Evolutionary conservation across 2,113 vertebrate species (phyloP), one percentile per base, ranked within the genome.

Genomic region (Circaetus gallicus): DNA sequence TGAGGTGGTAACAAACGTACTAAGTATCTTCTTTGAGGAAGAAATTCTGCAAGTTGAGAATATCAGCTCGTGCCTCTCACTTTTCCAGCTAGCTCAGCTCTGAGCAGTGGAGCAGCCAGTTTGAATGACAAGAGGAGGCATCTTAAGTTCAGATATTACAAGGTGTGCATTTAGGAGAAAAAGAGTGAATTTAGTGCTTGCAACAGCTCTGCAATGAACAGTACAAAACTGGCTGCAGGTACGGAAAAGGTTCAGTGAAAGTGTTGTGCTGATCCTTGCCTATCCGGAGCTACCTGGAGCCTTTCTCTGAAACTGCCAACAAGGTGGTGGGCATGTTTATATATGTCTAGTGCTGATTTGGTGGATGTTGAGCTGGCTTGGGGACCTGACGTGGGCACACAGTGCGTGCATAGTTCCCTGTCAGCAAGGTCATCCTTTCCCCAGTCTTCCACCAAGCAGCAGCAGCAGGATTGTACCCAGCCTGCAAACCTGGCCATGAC

Each of bases 61-160:
- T 58, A 77, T 59, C 91, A 76, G 74, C 36, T 78, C 13, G 13
- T 49, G 38, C 24, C 29, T 83, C 63, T 80, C 17, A 4, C 36
- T 82, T 80, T 82, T 74, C 70, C 53, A 84, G 59, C 65, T 56
- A 65, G 40, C 43, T 84, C 45, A 89, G 31, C 52, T 82, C 73
- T 63, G 43, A 92, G 83, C 52, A 76, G 58, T 6, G 10, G 90
- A 93, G 71, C 72, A 84, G 66, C 53, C 65, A 77, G 77, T 79
- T 31, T 69, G 76, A 84, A 77, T 73, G 76, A 77, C 58, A 93
- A 86, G 77, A 84, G 34, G 49, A 90, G 61, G 61, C n/a, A 77
- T 83, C 55, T 29, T 61, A 73, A 81, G 36, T 86, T 87, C 83
- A 89, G 50, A 49, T 45, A 45, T 25, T 83, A 28, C 36, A 72